Conservation (phyloP, 2,113 vertebrate genomes). For the Rhea pennata region DNA sequence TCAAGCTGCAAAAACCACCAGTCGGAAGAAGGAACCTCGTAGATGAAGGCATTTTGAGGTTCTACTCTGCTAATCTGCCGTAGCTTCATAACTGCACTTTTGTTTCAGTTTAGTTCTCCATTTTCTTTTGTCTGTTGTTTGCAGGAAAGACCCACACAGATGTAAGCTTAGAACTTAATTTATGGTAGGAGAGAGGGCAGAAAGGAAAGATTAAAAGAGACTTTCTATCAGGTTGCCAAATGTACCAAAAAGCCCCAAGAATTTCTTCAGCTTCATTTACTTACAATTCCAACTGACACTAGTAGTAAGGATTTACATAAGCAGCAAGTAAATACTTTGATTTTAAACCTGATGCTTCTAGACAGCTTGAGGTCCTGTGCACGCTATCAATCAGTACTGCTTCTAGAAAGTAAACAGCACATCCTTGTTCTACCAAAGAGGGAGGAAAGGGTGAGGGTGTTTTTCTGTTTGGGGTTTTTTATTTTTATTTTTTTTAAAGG, state of each 20-base stretch:
- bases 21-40: not conserved
- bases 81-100: not conserved
- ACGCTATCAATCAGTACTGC: not conserved
- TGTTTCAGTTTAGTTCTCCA: constrained; percentile 1
- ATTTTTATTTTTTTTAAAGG: not conserved
- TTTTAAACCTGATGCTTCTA: not conserved
- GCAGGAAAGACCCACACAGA: constrained; percentile 13
- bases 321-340: not conserved
- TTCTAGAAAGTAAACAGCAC: not conserved
- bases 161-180: not conserved
- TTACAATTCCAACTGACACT: not conserved
- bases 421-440: not conserved
- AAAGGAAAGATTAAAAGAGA: not conserved
- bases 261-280: not conserved
- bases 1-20: not conserved
- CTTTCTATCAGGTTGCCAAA: not conserved
- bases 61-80: not conserved
- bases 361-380: not conserved
- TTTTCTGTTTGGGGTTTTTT: not conserved
- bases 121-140: constrained; percentile 9
- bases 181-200: not conserved
- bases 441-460: not conserved
- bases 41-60: not conserved
- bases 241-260: not conserved
- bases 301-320: not conserved